Base-by-base conservation (phyloP, 2,888 invertebrate species). In the Tenthredo mesomela region DNA sequence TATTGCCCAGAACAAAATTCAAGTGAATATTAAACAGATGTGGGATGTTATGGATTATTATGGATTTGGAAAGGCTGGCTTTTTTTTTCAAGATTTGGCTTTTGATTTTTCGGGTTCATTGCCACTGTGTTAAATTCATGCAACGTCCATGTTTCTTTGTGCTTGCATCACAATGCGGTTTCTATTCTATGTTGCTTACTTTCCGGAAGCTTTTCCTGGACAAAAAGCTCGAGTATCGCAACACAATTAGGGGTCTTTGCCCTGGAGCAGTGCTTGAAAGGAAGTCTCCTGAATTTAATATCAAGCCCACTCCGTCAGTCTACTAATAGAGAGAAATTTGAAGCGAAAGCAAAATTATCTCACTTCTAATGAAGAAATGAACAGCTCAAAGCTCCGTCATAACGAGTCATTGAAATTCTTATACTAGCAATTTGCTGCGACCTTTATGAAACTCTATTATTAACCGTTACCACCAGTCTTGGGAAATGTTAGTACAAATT, bases 211-310 rank as follows among this genome's bases (percentile, higher is more conserved):
- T 67, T 18, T 33, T 67, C 18, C 15, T 33, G 67, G 67, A 33
- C 33, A 67, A 54, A 29, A 77, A 54, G 77, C 50, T 77, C 77
- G 33, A 77, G 77, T 77, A 77, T 54, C 10, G 50, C 33, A 77
- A 54, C 77, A 50, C 9, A 54, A 77, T 77, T 77, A 54, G 54
- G 25, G 77, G 77, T 54, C 77, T 50, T 77, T 37, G 33, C 54
- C 50, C 50, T 54, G 47, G n/a, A 47, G 50, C 50, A 77, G 54
- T 54, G 29, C 29, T 54, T 54, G n/a, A 54, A 29, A 77, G 29
- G 50, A 77, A 50, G 54, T 29, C 54, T 40, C 50, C 29, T 9
- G 77, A 54, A 77, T 77, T 77, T 50, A 29, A 77, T 54, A 77
- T 54, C 77, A 54, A 77, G 29, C 40, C 29, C 15, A 18, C 77